Conservation (phyloP, 92 coral and sea anemone genomes). For the Zoanthus gigantus region DNA sequence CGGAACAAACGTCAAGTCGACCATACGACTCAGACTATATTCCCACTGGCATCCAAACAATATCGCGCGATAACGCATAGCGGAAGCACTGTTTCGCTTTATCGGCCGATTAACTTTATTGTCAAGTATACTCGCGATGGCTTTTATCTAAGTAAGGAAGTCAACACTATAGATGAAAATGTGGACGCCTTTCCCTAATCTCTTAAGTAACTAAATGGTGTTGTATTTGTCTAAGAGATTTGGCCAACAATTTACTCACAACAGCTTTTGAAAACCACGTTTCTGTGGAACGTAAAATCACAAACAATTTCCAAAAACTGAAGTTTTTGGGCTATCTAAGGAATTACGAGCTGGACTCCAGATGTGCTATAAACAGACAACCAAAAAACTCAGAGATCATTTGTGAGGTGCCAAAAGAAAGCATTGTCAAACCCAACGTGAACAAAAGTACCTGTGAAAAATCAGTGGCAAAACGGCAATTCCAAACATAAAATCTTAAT, state of each 20-base stretch:
- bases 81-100: too few species aligned
- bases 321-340: not conserved
- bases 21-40: too few species aligned
- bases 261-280: not conserved
- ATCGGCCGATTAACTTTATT: too few species aligned
- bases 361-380: not conserved
- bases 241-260: not conserved
- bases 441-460: too few species aligned
- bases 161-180: not conserved
- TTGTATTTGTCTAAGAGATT: not conserved
- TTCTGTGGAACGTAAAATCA: not conserved
- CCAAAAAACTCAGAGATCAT: not conserved
- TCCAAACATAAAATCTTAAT: not conserved
- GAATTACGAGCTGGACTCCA: conserved; percentile 16
- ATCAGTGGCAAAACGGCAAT: not conserved
- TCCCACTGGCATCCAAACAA: too few species aligned
- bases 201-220: not conserved
- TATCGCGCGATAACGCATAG: too few species aligned
- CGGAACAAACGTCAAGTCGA: too few species aligned
- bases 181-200: too few species aligned
- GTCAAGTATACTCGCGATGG: too few species aligned
- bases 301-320: not conserved
- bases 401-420: too few species aligned
- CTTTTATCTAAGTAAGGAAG: not conserved
- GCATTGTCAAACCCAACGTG: too few species aligned